phyloP scores from a whole-genome alignment of 2,797 vertebrate species.

The Micrastur ruficollis region DNA sequence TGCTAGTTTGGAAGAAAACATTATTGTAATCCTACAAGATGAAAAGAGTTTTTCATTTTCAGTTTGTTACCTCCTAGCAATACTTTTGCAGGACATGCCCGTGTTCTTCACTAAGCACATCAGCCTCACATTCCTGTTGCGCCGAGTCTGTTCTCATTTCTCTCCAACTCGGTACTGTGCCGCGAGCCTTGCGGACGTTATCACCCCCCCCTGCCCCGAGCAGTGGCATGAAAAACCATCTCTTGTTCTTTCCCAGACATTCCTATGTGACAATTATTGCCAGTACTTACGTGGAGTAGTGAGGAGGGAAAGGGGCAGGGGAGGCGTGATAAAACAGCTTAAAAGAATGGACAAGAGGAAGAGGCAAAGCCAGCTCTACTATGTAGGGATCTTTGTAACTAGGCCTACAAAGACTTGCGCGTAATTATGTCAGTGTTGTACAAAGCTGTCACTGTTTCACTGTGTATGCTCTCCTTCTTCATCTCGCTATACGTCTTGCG shows the following conservation, averaged over 20 bases:
- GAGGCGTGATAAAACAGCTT: background rate
- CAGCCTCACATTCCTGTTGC: background rate
- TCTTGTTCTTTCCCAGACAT: background rate
- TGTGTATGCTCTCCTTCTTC: background rate
- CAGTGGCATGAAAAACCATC: background rate
- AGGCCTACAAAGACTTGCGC: background rate
- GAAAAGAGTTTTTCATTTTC: background rate
- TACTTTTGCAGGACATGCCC: background rate
- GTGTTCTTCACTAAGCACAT: background rate
- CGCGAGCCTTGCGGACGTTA: rapidly evolving
- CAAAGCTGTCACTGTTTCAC: background rate
- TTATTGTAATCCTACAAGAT: background rate
- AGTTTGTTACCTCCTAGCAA: background rate
- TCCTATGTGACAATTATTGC: background rate
- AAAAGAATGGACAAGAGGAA: background rate
- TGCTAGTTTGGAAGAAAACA: background rate
- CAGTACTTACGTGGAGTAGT: background rate
- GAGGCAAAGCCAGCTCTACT: background rate
- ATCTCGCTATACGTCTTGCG: background rate
- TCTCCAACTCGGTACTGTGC: background rate
- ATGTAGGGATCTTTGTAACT: background rate
- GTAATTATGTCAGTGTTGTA: background rate
- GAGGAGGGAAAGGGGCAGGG: background rate
- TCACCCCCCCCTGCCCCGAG: background rate
- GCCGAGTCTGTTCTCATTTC: background rate